Base-by-base conservation (phyloP, 30 jellyfish, hydroid and myxozoan genomes). In the Aurelia aurita region DNA sequence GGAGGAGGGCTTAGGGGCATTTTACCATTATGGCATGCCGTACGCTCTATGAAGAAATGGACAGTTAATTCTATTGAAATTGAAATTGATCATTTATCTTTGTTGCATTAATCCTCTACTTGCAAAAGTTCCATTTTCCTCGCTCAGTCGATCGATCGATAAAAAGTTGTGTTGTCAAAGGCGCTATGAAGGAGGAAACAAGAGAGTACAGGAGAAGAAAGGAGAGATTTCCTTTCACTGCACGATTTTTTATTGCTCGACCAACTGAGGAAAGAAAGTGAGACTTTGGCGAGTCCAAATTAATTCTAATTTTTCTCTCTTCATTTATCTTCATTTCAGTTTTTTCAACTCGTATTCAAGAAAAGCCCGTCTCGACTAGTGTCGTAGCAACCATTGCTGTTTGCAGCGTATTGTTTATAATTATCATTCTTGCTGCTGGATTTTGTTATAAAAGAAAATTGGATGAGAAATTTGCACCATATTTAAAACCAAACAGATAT, bases 401-500 rank as follows among this genome's bases (percentile, higher is more conserved):
- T 44, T 77, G 80, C 54, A 59, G 78, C 43, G 43, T 87, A 3
- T 18, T 87, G 28, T 65, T 79, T 57, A 74, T 87, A 29, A 25
- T 80, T 11, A 58, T 87, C 43, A 49, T 83, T 15, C 22, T 82
- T 35, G 80, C 71, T 7, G 54, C 72, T 14, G 77, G 80, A 5
- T 68, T 81, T 58, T 84, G 95, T 74, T 84, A 93, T 82, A 69
- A 72, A 53, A 68, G 91, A 65, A 54, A 82, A 27, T 22, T 87
- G 44, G 87, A 81, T 44, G 62, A 85, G 85, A 87, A 93, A 60
- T 93, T 71, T 78, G 98, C 98, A 13, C 94, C 90, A 4, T 84
- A 61, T 54, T 44, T 93, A 74, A 60, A 74, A 20, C 98, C 98
- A 45, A 76, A 93, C 87, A 69, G 92, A 28, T 82, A 80, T 27